phyloP scores from a whole-genome alignment of 2,888 invertebrate species.

The Drosophila longiperda region DNA sequence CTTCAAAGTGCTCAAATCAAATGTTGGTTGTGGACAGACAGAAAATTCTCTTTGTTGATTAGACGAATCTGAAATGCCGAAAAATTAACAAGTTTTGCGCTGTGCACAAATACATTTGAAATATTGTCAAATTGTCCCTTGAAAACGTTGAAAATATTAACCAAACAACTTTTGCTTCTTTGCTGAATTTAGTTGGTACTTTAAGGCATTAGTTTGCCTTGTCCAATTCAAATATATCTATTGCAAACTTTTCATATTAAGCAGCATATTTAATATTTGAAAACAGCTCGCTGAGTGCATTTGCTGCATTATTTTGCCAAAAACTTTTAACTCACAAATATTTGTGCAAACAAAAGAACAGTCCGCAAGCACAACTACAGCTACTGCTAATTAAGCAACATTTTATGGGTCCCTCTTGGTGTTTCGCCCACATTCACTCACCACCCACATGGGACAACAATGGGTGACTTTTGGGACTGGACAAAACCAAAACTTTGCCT shows the following conservation, averaged over 20 bases:
- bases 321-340: slow-evolving; percentile 15
- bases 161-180: neutral
- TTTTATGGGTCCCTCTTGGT: slow-evolving; percentile 17
- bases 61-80: neutral
- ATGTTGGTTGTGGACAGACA: neutral
- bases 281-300: slow-evolving; percentile 6
- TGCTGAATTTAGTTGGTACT: neutral
- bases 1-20: neutral
- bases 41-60: neutral
- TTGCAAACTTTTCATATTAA: slow-evolving; percentile 6
- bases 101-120: neutral
- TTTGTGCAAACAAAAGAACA: slow-evolving; percentile 28
- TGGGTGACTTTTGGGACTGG: slow-evolving; percentile 16
- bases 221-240: neutral
- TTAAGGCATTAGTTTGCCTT: neutral
- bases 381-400: slow-evolving; percentile 51
- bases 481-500: slow-evolving; percentile 24
- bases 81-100: neutral
- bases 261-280: slow-evolving; percentile 6
- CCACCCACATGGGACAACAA: slow-evolving; percentile 10
- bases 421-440: neutral
- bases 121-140: neutral
- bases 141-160: neutral
- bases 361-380: slow-evolving; percentile 30
- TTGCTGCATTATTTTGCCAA: neutral